A percentile compares a stretch with the other conserved stretches of the same genome.
Conservation (phyloP, 2,113 vertebrate genomes). For the Mesitornis unicolor region DNA sequence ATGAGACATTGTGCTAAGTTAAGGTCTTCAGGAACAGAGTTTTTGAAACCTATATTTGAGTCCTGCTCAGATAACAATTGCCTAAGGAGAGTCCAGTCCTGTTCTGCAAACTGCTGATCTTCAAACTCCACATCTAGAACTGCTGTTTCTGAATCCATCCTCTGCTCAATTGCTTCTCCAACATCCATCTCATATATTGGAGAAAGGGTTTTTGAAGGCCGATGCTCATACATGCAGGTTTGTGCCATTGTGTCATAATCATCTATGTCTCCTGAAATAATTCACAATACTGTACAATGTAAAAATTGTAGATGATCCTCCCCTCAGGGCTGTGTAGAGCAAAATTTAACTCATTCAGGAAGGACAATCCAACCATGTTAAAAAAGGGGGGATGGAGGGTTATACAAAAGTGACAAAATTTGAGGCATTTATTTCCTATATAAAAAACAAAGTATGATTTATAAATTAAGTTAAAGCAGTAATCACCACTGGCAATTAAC, state of each 20-base stretch:
- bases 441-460: constrained; percentile 69
- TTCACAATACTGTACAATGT: constrained; percentile 99
- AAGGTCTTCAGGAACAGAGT: constrained; percentile 94
- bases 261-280: constrained; percentile 99
- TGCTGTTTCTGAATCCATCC: constrained; percentile 80
- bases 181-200: constrained; percentile 96
- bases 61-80: constrained; percentile 92
- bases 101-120: constrained; percentile 88
- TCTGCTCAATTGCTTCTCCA: constrained; percentile 87
- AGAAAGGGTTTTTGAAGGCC: constrained; percentile 94
- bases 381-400: constrained; percentile 50
- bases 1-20: constrained; percentile 98
- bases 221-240: constrained; percentile 91
- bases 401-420: constrained; percentile 74
- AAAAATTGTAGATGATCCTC: constrained; percentile 81
- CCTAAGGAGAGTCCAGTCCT: constrained; percentile 93
- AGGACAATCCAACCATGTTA: constrained; percentile 66
- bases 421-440: constrained; percentile 71
- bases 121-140: constrained; percentile 74
- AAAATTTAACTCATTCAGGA: constrained; percentile 73
- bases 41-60: constrained; percentile 88
- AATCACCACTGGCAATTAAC: constrained; percentile 73
- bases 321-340: constrained; percentile 75
- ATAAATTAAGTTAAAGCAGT: constrained; percentile 72
- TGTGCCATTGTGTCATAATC: constrained; percentile 97